phyloP scores from a whole-genome alignment of 2,113 vertebrate species.

The Otis tarda region DNA sequence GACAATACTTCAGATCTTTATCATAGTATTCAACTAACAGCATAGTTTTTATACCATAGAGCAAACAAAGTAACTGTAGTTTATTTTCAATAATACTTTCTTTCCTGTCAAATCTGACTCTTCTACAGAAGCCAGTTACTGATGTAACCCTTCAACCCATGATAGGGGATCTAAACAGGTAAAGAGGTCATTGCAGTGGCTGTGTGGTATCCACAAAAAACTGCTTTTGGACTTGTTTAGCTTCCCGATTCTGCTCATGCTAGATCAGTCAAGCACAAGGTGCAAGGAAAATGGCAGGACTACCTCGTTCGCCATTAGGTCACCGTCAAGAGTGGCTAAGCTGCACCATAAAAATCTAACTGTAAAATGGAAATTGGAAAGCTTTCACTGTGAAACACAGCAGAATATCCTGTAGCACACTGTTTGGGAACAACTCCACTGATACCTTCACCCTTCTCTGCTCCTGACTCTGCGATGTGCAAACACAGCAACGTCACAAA shows the following conservation, averaged over 20 bases:
- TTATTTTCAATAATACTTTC: neutral
- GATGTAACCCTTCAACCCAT: rapidly evolving
- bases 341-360: neutral
- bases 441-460: neutral
- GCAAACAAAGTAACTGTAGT: neutral
- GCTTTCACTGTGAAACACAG: neutral
- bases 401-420: rapidly evolving
- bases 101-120: neutral
- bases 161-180: neutral
- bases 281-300: neutral
- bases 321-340: neutral
- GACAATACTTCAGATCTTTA: neutral
- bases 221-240: neutral
- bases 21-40: neutral
- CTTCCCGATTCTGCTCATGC: neutral
- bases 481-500: neutral
- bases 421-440: neutral
- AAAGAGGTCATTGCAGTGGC: rapidly evolving
- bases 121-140: neutral
- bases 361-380: neutral
- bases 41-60: neutral
- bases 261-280: neutral
- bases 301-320: rapidly evolving
- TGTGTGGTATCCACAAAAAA: neutral
- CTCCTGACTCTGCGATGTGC: neutral